Evolutionary conservation across 2,113 vertebrate species (phyloP), one percentile per base, ranked within the genome.

Genomic region (Nothocercus julius): DNA sequence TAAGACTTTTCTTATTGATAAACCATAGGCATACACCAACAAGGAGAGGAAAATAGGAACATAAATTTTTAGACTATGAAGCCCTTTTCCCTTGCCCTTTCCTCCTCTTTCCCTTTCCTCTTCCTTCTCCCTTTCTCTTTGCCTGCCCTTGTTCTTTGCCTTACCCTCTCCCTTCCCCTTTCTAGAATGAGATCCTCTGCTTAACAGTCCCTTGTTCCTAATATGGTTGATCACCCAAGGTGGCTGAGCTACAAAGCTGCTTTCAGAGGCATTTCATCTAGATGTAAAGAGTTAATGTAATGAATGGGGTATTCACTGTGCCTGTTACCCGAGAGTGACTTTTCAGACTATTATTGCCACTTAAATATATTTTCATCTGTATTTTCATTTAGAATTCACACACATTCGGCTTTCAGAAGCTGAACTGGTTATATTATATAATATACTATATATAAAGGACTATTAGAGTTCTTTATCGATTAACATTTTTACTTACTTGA

Each of bases 21-120:
- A 93, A 84, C 4, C 51, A 32, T n/a, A 91, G 38, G 18, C 63
- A 68, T 42, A 79, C 85, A 91, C 58, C 49, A 85, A 81, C 62
- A 93, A 81, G 22, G 14, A 73, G 42, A 44, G 24, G 53, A 82
- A 92, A 92, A 80, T 49, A 88, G 14, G 8, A 58, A 2, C 36
- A 81, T 91, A 78, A 51, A 68, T 88, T 84, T 90, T 28, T 61
- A 90, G 73, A 72, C 25, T 69, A 27, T 94, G 78, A 92, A 94
- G 17, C 18, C 45, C 20, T 49, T 49, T 21, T 49, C 47, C 9
- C 47, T 49, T 49, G 47, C 20, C 47, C 47, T 49, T 49, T 9
- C 20, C 47, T 11, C 21, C 9, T 11, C 19, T 20, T 49, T 49
- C 9, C 47, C 47, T 18, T 49, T 49, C 47, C 21, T 49, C 47